These are phyloP conservation scores for Apocheima hispidaria DNA, from an alignment of 2,888 invertebrate genomes.

Conservation along the genomic window DNA sequence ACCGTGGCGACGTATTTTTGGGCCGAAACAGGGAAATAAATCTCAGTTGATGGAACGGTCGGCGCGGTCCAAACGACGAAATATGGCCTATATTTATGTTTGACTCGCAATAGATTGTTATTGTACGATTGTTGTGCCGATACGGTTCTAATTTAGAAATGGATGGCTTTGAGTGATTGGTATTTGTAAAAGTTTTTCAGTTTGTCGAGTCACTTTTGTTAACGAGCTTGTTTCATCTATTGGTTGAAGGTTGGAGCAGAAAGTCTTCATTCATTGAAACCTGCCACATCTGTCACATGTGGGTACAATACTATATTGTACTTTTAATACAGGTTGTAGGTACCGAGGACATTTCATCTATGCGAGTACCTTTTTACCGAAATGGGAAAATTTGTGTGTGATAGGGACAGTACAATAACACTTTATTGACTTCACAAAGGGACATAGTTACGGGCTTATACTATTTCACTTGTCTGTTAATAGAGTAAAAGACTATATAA, in stretches of 20 bases:
- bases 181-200: conserved; percentile 41
- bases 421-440: too few relatives aligned
- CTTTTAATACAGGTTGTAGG: background rate
- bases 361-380: too few relatives aligned
- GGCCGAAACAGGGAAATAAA: conserved; percentile 46
- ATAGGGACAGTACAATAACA: too few relatives aligned
- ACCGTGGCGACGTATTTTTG: conserved; percentile 47
- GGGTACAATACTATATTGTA: conserved; percentile 3
- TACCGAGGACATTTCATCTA: too few relatives aligned
- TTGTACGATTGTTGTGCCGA: conserved; percentile 49
- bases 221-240: conserved; percentile 18
- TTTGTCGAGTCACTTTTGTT: conserved; percentile 29
- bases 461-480: too few relatives aligned
- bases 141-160: conserved; percentile 49
- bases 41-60: conserved; percentile 47
- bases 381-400: too few relatives aligned
- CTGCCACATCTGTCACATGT: background rate
- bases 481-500: too few relatives aligned
- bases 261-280: conserved; percentile 7
- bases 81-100: conserved; percentile 49
- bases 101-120: conserved; percentile 48
- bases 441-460: too few relatives aligned
- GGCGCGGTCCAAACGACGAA: conserved; percentile 44
- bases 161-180: conserved; percentile 46
- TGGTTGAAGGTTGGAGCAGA: background rate